Base-by-base conservation (phyloP, 2,113 vertebrate genomes). In the Bucco capensis region DNA sequence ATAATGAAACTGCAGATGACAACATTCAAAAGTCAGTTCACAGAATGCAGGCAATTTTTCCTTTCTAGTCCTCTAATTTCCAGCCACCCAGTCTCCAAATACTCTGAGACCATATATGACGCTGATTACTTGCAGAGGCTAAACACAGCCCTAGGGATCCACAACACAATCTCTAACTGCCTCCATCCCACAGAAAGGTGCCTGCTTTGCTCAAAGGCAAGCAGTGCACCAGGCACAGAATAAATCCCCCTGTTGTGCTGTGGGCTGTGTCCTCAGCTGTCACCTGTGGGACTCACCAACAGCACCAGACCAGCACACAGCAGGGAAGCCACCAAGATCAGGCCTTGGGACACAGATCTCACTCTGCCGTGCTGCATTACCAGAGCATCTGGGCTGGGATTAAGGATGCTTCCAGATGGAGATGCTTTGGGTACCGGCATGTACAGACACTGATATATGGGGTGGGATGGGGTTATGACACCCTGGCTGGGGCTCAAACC, bases 1-100 rank as follows among this genome's bases (percentile, higher is more conserved):
- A 98, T 79, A 98, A 99, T 0, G 98, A 98, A 94, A 77, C 72
- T 15, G 8, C 98, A 25, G 61, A 96, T 1, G 97, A 86, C 9
- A 2, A 13, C 5, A 22, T 96, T 12, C 37, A 6, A n/a, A 92
- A 93, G 54, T 72, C 94, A 31, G 24, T 96, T 54, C 87, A 71
- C 37, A 83, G 17, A 12, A 74, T 86, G 12, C 83, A 97, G 42
- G 61, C 69, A 18, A 2, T 88, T 19, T 30, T 84, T 65, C 96
- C 80, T 83, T 96, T 93, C 83, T 95, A 94, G 91, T n/a, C 27
- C 22, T 51, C 44, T 27, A 7, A 19, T 22, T 42, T 42, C 38
- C 28, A 80, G 58, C 47, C n/a, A 31, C 27, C 5, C 31, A 58
- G 31, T 31, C 33, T 33, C 33, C 31, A 65, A 15, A 14, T 9